phyloP scores from a whole-genome alignment of 2,797 vertebrate genomes.

The Glossophaga mutica region DNA sequence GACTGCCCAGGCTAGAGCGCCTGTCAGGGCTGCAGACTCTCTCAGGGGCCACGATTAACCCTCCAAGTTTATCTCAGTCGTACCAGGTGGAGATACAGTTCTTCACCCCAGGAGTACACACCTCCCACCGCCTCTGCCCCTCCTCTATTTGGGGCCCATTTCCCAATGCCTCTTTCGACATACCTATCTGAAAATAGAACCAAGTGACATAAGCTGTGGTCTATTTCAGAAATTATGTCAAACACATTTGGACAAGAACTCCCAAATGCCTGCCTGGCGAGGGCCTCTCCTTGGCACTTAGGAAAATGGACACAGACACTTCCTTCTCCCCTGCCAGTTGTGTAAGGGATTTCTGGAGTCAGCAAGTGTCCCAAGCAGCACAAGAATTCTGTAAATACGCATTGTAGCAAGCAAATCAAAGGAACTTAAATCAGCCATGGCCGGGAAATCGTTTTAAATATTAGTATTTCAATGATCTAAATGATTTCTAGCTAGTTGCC shows the following conservation, averaged over 20 bases:
- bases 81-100: not conserved
- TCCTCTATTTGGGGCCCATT: not conserved
- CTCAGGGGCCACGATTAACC: not conserved
- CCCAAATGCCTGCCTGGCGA: not conserved
- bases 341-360: not conserved
- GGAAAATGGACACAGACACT: not conserved
- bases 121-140: not conserved
- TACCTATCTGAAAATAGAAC: slow-evolving; percentile 33
- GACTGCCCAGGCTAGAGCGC: not conserved
- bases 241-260: not conserved
- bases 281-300: not conserved
- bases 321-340: not conserved
- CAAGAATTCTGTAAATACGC: not conserved
- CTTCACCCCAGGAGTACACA: not conserved
- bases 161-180: not conserved
- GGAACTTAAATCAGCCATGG: not conserved
- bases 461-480: not conserved
- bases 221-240: slow-evolving; percentile 31
- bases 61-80: not conserved
- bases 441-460: not conserved
- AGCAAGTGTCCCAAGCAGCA: not conserved
- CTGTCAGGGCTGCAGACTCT: not conserved
- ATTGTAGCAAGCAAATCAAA: not conserved
- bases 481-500: not conserved
- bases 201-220: not conserved